Evolutionary conservation across 1,140 invertebrate species (phyloP), one percentile per base, ranked within the genome.

Genomic region (Agrilus planipennis): DNA sequence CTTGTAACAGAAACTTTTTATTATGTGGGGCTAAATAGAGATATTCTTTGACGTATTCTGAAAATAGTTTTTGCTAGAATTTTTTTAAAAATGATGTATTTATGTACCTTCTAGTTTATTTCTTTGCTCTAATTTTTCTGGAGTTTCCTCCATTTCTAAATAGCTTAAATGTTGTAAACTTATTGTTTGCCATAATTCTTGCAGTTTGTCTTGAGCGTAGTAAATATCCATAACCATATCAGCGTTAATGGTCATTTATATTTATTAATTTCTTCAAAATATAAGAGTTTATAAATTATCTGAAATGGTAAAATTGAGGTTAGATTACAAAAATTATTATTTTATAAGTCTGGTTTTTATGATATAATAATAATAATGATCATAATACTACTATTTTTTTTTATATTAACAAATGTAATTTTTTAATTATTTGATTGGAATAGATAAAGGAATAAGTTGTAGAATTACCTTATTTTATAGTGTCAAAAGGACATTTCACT

Each of bases 1-100:
- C 77, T 39, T 69, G 68, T 52, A 84, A 74, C 29, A 72, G 71
- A 58, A 87, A 90, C 62, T 89, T 89, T 42, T 75, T 74, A 48
- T 79, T 74, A 55, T 86, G 81, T n/a, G 78, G 77, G 20, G 83
- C 83, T 30, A 84, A 57, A 44, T 75, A 79, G 20, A 90, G 64
- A 53, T 80, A 87, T 50, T 87, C 76, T 50, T 75, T 74, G 36
- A 88, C 81, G 44, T 76, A 77, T 37, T 72, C 84, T 87, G 54
- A n/a, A 64, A 69, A 41, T 21, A 35, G n/a, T 14, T 11, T 20
- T 6, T 34, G 20, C 21, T 3, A 34, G 16, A 15, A 3, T 9
- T 45, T 1, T 9, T n/a, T 29, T 27, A 21, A 34, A 21, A 27
- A 19, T n/a, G n/a, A n/a, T n/a, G n/a, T n/a, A n/a, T 18, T 15